Base-by-base conservation (phyloP, 2,113 vertebrate genomes). In the Saimiri boliviensis region DNA sequence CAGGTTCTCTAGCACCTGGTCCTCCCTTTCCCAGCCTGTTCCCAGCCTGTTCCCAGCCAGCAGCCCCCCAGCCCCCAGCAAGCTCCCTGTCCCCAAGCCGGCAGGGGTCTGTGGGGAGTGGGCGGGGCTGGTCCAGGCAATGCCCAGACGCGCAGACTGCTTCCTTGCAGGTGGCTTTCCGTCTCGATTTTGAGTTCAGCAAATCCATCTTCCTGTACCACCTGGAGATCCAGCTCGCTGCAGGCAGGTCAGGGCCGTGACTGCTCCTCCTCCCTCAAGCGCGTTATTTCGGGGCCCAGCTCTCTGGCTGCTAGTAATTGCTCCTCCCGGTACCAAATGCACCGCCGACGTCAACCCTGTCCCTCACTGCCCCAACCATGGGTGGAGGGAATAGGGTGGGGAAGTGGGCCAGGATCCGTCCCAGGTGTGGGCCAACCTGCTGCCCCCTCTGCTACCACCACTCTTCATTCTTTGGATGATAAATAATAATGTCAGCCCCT, bases 161-260 rank as follows among this genome's bases (percentile, higher is more conserved):
- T 96, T 70, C 96, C 83, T 13, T 93, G 0, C 98, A 99, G 99
- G 99, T 99, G 0, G 98, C 98, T 60, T 99, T 99, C 97, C 99
- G 98, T 7, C 97, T 99, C 96, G 99, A 99, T 98, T 99, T 99
- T 37, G 99, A 99, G 85, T 99, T 99, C 98, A 99, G 99, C 98
- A 99, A 98, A 37, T 98, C 98, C 0, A 3, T 99, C 80, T 99
- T 99, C 97, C 98, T 99, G 89, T 99, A 99, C 84, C 98, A 98
- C 45, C 56, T 99, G 92, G 98, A 98, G 86, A 98, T 99, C 87
- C 74, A 93, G 91, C 97, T 99, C 92, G 66, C 93, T 0, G 95
- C 99, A 21, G 99, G 94, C 98, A 96, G 95, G 93, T 93, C 83
- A 82, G 93, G 37, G 35, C 30, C 30, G 37, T 0, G 5, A 12